Evolutionary conservation across 2,888 invertebrate genomes (phyloP), one percentile per base, ranked within the genome.

Genomic region (Gnatocerus cornutus): DNA sequence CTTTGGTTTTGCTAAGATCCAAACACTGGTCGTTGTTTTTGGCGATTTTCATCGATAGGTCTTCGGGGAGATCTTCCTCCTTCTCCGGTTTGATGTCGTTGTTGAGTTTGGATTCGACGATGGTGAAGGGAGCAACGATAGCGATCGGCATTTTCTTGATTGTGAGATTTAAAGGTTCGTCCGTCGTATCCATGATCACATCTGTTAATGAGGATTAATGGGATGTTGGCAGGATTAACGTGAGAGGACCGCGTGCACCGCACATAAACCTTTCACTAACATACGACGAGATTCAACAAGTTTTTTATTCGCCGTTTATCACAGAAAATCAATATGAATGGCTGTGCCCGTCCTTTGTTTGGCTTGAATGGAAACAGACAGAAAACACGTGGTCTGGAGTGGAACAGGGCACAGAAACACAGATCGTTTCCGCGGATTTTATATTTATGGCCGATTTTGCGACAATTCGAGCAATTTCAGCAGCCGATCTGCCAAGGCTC

Each of bases 141-240:
- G 88, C 88, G 62, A 88, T 86, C 53, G 88, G 88, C 80, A 85
- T 87, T 79, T 86, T 87, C 75, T 84, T 85, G 72, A 86, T 81
- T 68, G 86, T 86, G 74, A 87, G 80, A 82, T 87, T 87, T 74
- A 87, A 78, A 33, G 87, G 87, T 75, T 87, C 87, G 69, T 84
- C 84, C 58, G 77, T 77, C 61, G 71, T 72, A 78, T 86, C 86
- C 78, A 85, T 86, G 71, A 86, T 86, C 76, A 64, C 67, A 59
- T 59, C 43, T n/a, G 21, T 62, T 41, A 41, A 41, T 41, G 69
- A 68, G 56, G 56, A 59, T 58, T 43, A 43, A 58, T 43, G 27
- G 56, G 29, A 21, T 55, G 13, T 13, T 29, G 53, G 37, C 10
- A 21, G 16, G 29, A 65, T 65, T 41, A 48, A 33, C 9, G 37